Evolutionary conservation across 2,888 invertebrate genomes (phyloP), one percentile per base, ranked within the genome.

Genomic region (Eledone cirrhosa): DNA sequence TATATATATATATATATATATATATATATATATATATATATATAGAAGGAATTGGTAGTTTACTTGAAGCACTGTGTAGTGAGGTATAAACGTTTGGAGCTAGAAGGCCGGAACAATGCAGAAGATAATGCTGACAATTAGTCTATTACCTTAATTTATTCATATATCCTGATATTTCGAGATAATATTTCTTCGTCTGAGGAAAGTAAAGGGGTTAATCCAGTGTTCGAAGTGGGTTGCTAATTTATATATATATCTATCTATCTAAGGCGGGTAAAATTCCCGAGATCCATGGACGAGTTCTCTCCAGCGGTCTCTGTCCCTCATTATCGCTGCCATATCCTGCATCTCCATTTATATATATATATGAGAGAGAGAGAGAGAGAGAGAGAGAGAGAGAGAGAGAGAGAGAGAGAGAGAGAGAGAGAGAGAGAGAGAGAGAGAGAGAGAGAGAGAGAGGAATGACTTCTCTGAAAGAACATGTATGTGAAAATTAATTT

Each of bases 281-380:
- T n/a, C n/a, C n/a, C n/a, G n/a, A n/a, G n/a, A n/a, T n/a, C n/a
- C n/a, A n/a, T n/a, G n/a, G n/a, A n/a, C n/a, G n/a, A n/a, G n/a
- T n/a, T n/a, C n/a, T n/a, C n/a, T n/a, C n/a, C n/a, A n/a, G n/a
- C n/a, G n/a, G n/a, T n/a, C n/a, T n/a, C n/a, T n/a, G n/a, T n/a
- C n/a, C n/a, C n/a, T n/a, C n/a, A n/a, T n/a, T n/a, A n/a, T n/a
- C n/a, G n/a, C n/a, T n/a, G n/a, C n/a, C n/a, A n/a, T n/a, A n/a
- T n/a, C n/a, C n/a, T n/a, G n/a, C 29, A 74, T 29, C 24, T 74
- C 24, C 31, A 74, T 74, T 27, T 29, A 74, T 74, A 74, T 14
- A 7, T 47, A 24, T 22, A 7, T 47, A 22, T 31, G n/a, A 19
- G 53, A 53, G 53, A 53, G 53, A 53, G 53, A 53, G 53, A 53